These are phyloP conservation scores for Sebastes taczanowskii DNA, from an alignment of 2,797 vertebrate genomes.

Conservation along the genomic window DNA sequence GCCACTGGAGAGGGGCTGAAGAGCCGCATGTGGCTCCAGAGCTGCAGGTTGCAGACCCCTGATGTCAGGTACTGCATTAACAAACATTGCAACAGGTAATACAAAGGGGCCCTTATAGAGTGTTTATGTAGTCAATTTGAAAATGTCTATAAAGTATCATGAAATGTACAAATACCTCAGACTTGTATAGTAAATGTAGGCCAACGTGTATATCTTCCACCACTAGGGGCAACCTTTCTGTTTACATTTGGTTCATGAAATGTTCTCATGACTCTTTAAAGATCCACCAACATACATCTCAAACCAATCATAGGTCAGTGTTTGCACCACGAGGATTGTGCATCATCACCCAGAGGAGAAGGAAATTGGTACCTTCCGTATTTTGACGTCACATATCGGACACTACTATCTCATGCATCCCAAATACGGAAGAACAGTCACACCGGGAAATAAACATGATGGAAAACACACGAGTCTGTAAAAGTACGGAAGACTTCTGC, in stretches of 20 bases:
- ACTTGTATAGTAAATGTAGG: neutral
- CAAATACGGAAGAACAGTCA: neutral
- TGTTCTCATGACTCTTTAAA: neutral
- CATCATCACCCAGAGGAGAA: neutral
- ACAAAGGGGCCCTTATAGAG: too few relatives aligned
- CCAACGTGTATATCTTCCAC: fast-evolving
- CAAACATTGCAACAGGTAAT: too few relatives aligned
- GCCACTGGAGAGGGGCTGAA: too few relatives aligned
- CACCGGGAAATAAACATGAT: slow-evolving; percentile 9
- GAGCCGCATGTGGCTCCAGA: too few relatives aligned
- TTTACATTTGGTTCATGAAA: neutral
- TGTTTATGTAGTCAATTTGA: too few relatives aligned
- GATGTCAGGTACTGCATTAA: too few relatives aligned
- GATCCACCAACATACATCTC: neutral
- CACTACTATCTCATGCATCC: neutral
- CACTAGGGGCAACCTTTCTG: neutral
- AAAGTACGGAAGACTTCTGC: slow-evolving; percentile 25
- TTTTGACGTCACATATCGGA: slow-evolving; percentile 1
- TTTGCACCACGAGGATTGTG: neutral
- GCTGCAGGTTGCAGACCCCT: too few relatives aligned
- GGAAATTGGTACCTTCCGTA: neutral
- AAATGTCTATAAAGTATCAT: neutral
- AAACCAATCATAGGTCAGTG: neutral
- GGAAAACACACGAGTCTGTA: neutral
- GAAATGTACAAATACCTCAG: neutral